Evolutionary conservation across 2,797 vertebrate genomes (phyloP).

Genomic region (Semaprochilodus insignis): DNA sequence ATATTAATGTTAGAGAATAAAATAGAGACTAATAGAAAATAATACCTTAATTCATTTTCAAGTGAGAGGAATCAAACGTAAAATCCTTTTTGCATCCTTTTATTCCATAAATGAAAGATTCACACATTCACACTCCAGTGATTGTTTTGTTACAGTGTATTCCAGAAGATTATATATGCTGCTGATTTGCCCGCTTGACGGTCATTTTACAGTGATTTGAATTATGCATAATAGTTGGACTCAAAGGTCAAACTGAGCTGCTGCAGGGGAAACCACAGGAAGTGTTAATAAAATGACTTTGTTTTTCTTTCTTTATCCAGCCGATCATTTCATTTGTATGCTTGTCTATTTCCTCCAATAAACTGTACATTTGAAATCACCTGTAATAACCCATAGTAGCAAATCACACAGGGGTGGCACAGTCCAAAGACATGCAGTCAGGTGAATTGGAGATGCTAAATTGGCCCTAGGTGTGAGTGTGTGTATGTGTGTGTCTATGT

Average conservation of each 20-base stretch:
- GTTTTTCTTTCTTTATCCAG: background rate
- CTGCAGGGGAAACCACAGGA: background rate
- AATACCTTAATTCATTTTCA: background rate
- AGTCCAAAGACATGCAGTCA: background rate
- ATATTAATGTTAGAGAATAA: too few relatives aligned
- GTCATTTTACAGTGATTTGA: background rate
- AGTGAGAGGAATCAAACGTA: background rate
- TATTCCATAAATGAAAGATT: background rate
- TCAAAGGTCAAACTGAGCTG: conserved; percentile 11
- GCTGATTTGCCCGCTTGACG: conserved; percentile 4
- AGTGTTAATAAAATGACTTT: conserved; percentile 4
- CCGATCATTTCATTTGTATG: background rate
- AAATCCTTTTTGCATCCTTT: background rate
- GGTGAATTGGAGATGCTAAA: too few relatives aligned
- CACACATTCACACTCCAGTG: background rate
- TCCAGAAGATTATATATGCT: background rate
- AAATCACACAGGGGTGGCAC: background rate
- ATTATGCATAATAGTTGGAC: conserved; percentile 2
- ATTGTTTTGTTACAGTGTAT: background rate
- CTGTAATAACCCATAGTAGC: background rate
- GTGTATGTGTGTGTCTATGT: too few relatives aligned
- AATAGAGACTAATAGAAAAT: background rate
- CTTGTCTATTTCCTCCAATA: background rate
- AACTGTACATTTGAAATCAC: background rate
- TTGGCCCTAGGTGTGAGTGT: too few relatives aligned